Evolutionary conservation across 2,888 invertebrate genomes (phyloP), one percentile per base, ranked within the genome.

Genomic region (Plebejus melissa): DNA sequence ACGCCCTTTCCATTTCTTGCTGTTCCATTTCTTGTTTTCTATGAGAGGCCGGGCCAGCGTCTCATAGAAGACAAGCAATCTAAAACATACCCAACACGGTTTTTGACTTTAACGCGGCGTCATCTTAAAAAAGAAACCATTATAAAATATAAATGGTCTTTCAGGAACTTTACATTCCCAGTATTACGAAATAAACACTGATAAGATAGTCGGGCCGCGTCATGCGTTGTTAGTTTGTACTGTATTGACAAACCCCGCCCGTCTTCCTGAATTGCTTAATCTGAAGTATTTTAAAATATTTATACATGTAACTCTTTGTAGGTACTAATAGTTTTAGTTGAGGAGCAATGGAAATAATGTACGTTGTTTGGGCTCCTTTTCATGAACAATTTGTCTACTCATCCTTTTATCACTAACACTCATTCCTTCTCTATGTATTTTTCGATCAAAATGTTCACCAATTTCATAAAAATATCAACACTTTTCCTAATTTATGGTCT

Each of bases 131-230:
- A 11, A 22, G 4, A 22, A n/a, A n/a, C 9, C 41, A 70, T 16
- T 69, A 22, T 70, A 16, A 70, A 41, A 41, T 41, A 69, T 36
- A 32, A 16, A 22, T 69, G 69, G n/a, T 70, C 41, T 70, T 70
- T 41, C 70, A 70, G 70, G 38, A 70, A 41, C 70, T n/a, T 38
- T 9, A 41, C 22, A 70, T 70, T 70, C 70, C 70, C 41, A 41
- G 38, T n/a, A 22, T 41, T 22, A 70, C 22, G 41, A 41, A 70
- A 70, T 70, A 70, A 70, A 70, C 70, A 41, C 41, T 16, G 70
- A 70, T 70, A 70, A 70, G 70, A 70, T 70, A 70, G n/a, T 70
- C 4, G 41, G 41, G 2, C 70, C 16, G 7, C 70, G 70, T 70
- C 70, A 70, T 41, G 65, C 65, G 16, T 65, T 65, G 32, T 36